Percentiles rank a stretch among this genome's conserved stretches.
Evolutionary conservation across 2,797 vertebrate species (phyloP).

Genomic region (Syngnathus acus): DNA sequence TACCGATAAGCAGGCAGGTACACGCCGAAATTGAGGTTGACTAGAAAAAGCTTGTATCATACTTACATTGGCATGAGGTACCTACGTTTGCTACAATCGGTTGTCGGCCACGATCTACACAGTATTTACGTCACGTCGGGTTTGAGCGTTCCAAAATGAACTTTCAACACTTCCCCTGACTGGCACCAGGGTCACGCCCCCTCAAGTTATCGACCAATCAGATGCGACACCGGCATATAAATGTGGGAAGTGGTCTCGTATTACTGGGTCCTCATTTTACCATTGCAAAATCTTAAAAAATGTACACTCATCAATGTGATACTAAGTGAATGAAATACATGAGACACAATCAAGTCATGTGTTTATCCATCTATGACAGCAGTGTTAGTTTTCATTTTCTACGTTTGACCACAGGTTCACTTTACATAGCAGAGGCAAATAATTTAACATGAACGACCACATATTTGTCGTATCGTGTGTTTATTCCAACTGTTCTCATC

Average conservation of each 20-base stretch:
- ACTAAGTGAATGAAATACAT: not conserved
- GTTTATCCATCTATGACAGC: too few relatives aligned
- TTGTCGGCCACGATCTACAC: not conserved
- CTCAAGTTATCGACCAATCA: not conserved
- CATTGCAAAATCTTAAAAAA: not conserved
- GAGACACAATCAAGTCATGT: not conserved
- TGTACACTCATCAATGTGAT: not conserved
- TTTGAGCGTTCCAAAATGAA: not conserved
- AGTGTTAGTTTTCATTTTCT: too few relatives aligned
- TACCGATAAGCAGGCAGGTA: not conserved
- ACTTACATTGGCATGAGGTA: not conserved
- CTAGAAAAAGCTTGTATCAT: not conserved
- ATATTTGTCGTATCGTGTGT: not conserved
- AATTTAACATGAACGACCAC: not conserved
- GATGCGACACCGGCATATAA: not conserved
- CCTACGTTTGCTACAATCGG: not conserved
- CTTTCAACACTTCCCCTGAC: constrained; percentile 1
- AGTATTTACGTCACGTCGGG: not conserved
- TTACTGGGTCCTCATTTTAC: not conserved
- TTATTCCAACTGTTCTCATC: not conserved
- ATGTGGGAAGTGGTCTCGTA: not conserved
- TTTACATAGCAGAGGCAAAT: not conserved
- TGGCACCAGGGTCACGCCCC: not conserved
- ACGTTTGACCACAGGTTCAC: not conserved
- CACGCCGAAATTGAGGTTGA: not conserved